These are phyloP conservation scores for Sarcophaga rosellei DNA, from an alignment of 2,888 invertebrate genomes.

Conservation along the genomic window DNA sequence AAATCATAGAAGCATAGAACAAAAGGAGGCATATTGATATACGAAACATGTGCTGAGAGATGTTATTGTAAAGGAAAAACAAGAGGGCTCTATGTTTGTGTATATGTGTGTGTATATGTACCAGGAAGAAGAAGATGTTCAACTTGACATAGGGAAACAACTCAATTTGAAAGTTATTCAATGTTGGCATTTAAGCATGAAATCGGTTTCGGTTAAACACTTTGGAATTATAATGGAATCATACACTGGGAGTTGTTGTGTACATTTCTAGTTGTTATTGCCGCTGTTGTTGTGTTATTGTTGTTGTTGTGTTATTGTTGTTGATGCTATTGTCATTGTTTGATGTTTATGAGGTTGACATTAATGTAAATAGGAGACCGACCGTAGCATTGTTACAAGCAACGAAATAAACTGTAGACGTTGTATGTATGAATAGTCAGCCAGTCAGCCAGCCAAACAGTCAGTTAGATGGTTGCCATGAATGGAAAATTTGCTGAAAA, in stretches of 20 bases:
- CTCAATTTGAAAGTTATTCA: slow-evolving; percentile 66
- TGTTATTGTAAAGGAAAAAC: slow-evolving; percentile 5
- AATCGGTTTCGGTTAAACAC: slow-evolving; percentile 68
- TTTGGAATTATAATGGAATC: slow-evolving; percentile 62
- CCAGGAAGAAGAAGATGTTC: slow-evolving; percentile 10
- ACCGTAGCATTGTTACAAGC: slow-evolving; percentile 51
- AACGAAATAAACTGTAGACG: slow-evolving; percentile 39
- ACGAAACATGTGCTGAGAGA: not conserved
- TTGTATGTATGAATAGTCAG: slow-evolving; percentile 18
- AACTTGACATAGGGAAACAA: slow-evolving; percentile 58
- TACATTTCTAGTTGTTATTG: not conserved
- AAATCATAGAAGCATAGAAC: slow-evolving; percentile 30
- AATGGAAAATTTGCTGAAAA: slow-evolving; percentile 23
- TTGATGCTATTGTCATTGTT: slow-evolving; percentile 47
- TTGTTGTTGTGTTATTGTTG: slow-evolving; percentile 12
- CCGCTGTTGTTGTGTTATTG: slow-evolving; percentile 14
- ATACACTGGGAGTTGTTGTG: slow-evolving; percentile 27
- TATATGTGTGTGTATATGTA: not conserved
- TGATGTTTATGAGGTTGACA: slow-evolving; percentile 65
- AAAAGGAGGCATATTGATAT: not conserved
- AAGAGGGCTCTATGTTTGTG: slow-evolving; percentile 9
- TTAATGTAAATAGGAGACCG: slow-evolving; percentile 61
- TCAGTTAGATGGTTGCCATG: not conserved
- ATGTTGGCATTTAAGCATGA: slow-evolving; percentile 66
- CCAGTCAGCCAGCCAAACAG: not conserved